A percentile compares a stretch with the other conserved stretches of the same genome.
These are phyloP conservation scores for Aurelia sp. DNA, from an alignment of 30 jellyfish, hydroid and myxozoan genomes.

Conservation along the genomic window DNA sequence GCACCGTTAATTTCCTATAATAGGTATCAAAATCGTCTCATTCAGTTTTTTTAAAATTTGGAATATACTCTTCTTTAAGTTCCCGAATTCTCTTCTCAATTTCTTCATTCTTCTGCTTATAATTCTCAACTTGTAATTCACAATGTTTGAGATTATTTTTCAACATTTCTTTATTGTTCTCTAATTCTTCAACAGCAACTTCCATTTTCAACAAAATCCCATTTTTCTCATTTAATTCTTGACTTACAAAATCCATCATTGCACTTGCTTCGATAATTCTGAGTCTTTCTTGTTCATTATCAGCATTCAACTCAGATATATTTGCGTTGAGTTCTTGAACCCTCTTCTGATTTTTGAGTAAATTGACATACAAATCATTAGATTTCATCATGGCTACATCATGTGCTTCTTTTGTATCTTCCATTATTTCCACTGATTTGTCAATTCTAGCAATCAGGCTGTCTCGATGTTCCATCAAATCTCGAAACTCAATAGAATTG, in stretches of 20 bases:
- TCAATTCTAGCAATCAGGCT: conserved; percentile 58
- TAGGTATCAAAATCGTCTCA: no score
- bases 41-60: no score
- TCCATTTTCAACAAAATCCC: conserved; percentile 58
- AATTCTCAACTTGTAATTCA: conserved; percentile 10
- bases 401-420: conserved; percentile 68
- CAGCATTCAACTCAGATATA: conserved; percentile 37
- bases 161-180: conserved; percentile 52
- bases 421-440: conserved; percentile 48
- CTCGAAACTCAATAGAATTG: conserved; percentile 60
- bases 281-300: conserved; percentile 30
- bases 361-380: conserved; percentile 30
- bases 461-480: conserved; percentile 63
- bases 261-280: conserved; percentile 30
- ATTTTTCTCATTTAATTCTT: conserved; percentile 61
- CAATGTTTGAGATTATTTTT: conserved; percentile 29
- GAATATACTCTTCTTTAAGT: conserved; percentile 21
- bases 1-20: no score
- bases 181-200: conserved; percentile 46
- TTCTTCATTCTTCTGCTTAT: conserved; percentile 35
- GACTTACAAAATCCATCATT: conserved; percentile 59
- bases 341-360: conserved; percentile 51
- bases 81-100: conserved; percentile 21
- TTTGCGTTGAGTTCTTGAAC: conserved; percentile 60
- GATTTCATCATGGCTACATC: conserved; percentile 31